Conservation (phyloP, 2,888 invertebrate genomes). For the Limnephilus auricula region DNA sequence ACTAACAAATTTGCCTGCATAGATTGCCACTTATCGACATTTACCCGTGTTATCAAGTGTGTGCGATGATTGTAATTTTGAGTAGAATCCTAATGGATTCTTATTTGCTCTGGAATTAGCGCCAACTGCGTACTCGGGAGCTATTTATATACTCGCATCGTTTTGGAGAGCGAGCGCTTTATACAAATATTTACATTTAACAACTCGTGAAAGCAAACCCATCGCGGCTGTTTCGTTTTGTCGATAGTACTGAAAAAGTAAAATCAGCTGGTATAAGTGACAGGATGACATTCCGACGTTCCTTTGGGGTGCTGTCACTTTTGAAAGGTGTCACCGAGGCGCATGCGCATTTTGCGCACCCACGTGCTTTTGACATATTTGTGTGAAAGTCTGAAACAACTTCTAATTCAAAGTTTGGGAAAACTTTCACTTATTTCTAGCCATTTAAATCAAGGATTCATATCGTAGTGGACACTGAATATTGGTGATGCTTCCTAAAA, state of each 20-base stretch:
- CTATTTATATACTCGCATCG: constrained; percentile 47
- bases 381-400: neutral
- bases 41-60: constrained; percentile 13
- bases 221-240: neutral
- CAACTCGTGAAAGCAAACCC: neutral
- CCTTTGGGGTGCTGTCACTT: neutral
- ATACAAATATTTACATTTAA: constrained; percentile 45
- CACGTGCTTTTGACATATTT: constrained; percentile 43
- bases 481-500: too few species aligned
- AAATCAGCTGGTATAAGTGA: constrained; percentile 26
- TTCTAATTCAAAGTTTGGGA: neutral
- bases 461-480: too few species aligned
- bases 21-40: constrained; percentile 1
- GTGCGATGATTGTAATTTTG: neutral
- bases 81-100: constrained; percentile 30
- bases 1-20: neutral
- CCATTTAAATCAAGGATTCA: neutral
- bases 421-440: neutral
- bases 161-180: constrained; percentile 20
- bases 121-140: constrained; percentile 56
- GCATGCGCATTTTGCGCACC: neutral
- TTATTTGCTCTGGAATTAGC: constrained; percentile 52
- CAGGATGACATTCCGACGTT: constrained; percentile 36
- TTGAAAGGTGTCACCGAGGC: neutral
- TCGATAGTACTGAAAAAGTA: neutral